A percentile compares a stretch with the other conserved stretches of the same genome.
Conservation (phyloP, 2,113 vertebrate genomes). For the Empidonax alnorum region DNA sequence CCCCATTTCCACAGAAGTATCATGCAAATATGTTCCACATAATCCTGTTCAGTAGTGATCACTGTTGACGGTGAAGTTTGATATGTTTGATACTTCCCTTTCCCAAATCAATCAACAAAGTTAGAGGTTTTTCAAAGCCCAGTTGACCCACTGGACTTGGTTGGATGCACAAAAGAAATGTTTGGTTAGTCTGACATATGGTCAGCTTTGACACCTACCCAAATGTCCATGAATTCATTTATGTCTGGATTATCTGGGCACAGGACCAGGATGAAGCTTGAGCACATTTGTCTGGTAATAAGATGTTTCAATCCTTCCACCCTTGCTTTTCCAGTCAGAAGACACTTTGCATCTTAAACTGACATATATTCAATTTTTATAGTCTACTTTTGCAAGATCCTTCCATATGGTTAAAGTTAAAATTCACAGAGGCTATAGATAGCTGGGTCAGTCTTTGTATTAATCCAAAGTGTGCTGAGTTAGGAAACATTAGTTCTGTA, state of each 20-base stretch:
- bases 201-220: not conserved
- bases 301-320: constrained; percentile 10
- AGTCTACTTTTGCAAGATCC: constrained; percentile 18
- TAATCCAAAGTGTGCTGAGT: not conserved
- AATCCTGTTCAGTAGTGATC: not conserved
- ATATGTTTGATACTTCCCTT: not conserved
- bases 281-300: constrained; percentile 25
- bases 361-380: constrained; percentile 42
- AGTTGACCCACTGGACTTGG: not conserved
- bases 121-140: not conserved
- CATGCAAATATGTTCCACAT: not conserved
- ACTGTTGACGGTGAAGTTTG: not conserved
- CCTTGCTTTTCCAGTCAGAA: constrained; percentile 33
- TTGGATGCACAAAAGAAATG: not conserved
- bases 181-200: not conserved
- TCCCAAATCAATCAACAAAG: not conserved
- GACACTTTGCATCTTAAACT: constrained; percentile 28
- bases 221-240: constrained; percentile 11
- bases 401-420: constrained; percentile 59
- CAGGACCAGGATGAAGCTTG: not conserved
- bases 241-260: constrained; percentile 29
- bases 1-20: not conserved
- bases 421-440: constrained; percentile 44
- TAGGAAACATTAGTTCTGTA: not conserved
- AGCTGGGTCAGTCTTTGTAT: constrained; percentile 7